Evolutionary conservation across 2,888 invertebrate genomes (phyloP).

Genomic region (Morinoia aosen): DNA sequence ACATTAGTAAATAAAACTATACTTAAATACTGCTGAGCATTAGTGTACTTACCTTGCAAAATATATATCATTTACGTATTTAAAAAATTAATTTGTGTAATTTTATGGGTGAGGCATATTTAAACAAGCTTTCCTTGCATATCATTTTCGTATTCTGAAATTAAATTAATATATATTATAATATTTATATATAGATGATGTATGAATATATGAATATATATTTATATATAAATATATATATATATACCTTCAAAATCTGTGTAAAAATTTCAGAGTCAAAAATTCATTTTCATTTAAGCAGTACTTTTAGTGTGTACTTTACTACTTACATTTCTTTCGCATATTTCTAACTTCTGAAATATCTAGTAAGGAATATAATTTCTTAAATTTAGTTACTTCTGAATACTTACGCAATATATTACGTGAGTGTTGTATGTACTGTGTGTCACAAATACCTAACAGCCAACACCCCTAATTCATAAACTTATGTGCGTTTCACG

Average conservation of each 20-base stretch:
- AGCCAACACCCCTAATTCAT: not conserved
- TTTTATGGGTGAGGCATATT: not conserved
- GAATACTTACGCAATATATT: too few species aligned
- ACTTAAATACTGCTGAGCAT: too few species aligned
- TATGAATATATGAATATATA: too few species aligned
- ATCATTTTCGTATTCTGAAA: not conserved
- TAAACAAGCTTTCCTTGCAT: not conserved
- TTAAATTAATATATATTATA: too few species aligned
- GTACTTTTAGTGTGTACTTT: not conserved
- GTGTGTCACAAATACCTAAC: not conserved
- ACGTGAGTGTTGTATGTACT: too few species aligned
- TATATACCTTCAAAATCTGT: not conserved
- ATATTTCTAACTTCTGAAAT: not conserved
- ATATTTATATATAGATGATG: too few species aligned
- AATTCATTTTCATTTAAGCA: not conserved
- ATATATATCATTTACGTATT: not conserved
- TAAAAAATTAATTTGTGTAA: not conserved
- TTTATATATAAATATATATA: too few species aligned
- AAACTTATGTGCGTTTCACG: not conserved
- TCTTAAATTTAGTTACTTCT: not conserved
- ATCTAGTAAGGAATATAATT: not conserved
- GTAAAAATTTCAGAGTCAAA: not conserved
- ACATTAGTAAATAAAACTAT: too few species aligned
- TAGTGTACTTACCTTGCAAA: too few species aligned
- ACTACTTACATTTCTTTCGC: not conserved